Percentiles rank a stretch among this genome's conserved stretches.
These are phyloP conservation scores for Lucinisca nassula DNA, from an alignment of 2,888 invertebrate genomes.

Conservation along the genomic window DNA sequence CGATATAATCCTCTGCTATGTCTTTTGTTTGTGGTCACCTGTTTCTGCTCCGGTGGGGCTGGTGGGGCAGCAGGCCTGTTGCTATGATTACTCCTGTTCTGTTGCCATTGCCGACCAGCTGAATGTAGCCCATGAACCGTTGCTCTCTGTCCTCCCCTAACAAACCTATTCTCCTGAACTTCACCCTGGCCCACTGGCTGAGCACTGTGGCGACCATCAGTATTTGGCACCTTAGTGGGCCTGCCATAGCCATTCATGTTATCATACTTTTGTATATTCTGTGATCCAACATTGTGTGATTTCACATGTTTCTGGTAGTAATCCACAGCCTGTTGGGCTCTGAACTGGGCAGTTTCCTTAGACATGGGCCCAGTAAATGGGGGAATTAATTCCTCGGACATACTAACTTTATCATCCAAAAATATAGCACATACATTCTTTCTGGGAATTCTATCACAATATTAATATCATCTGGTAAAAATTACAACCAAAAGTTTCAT, in stretches of 20 bases:
- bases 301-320: conserved; percentile 81
- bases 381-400: conserved; percentile 71
- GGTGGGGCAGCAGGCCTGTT: conserved; percentile 32
- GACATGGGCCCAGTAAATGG: conserved; percentile 72
- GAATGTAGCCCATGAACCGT: conserved; percentile 73
- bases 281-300: conserved; percentile 48
- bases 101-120: conserved; percentile 71
- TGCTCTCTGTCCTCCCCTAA: conserved; percentile 77
- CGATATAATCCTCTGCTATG: conserved; percentile 90
- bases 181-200: conserved; percentile 49
- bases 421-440: not conserved
- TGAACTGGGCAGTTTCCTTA: conserved; percentile 78
- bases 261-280: conserved; percentile 39
- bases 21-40: conserved; percentile 60
- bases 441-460: not conserved
- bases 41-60: conserved; percentile 36
- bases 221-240: conserved; percentile 27
- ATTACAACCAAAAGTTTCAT: not conserved
- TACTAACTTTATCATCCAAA: conserved; percentile 35
- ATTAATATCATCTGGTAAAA: not conserved
- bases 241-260: conserved; percentile 62
- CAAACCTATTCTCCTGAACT: conserved; percentile 66
- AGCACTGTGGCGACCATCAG: conserved; percentile 66
- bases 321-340: conserved; percentile 82
- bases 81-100: conserved; percentile 61